phyloP scores from a whole-genome alignment of 2,113 vertebrate species.

The Cottus gobio region DNA sequence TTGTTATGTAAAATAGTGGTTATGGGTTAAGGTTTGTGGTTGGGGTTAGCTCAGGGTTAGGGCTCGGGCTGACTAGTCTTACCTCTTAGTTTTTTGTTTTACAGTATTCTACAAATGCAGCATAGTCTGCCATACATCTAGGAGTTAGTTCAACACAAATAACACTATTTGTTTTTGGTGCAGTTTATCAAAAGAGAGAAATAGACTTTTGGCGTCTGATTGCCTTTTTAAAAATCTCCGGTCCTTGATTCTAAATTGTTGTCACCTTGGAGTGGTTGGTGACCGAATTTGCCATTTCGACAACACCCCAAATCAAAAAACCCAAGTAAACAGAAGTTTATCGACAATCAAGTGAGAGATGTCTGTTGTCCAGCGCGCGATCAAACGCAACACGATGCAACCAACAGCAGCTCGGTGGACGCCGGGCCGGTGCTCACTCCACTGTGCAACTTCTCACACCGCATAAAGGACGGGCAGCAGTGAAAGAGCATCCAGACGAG shows the following conservation, averaged over 20 bases:
- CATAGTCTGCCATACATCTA: background rate
- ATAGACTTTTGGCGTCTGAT: background rate
- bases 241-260: background rate
- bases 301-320: background rate
- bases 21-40: background rate
- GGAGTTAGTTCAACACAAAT: background rate
- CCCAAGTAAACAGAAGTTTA: background rate
- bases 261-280: background rate
- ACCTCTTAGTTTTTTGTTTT: background rate
- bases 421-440: background rate
- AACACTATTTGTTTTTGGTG: background rate
- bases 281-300: background rate
- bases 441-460: constrained; percentile 6
- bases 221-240: background rate
- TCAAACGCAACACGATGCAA: background rate
- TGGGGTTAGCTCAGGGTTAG: too few relatives aligned
- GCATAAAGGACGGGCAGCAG: constrained; percentile 56
- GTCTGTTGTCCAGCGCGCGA: background rate
- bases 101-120: background rate
- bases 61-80: background rate
- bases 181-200: background rate
- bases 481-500: constrained; percentile 60
- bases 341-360: background rate
- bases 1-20: background rate
- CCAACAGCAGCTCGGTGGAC: background rate